Evolutionary conservation across 2,797 vertebrate species (phyloP), one percentile per base, ranked within the genome.

Genomic region (Agapornis canus): DNA sequence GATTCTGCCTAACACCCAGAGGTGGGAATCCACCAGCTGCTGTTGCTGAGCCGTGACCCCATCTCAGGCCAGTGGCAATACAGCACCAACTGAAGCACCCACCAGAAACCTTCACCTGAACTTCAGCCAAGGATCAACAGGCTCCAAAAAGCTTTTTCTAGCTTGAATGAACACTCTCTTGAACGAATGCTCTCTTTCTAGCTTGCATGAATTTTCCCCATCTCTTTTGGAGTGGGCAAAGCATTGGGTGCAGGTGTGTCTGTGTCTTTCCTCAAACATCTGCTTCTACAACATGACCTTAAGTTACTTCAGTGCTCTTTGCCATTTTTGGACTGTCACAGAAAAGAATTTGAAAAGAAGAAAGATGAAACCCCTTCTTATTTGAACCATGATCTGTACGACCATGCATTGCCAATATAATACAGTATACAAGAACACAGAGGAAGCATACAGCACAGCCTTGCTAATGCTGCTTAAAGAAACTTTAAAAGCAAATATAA

Each of bases 371-470:
- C 68, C 18, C 23, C 4, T 49, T 86, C 69, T 64, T 78, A 42
- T 31, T 31, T 68, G 49, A 91, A 61, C 27, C 2, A 0, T 25
- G 66, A 31, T 22, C 27, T 69, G 20, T 35, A 40, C 42, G 78
- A 65, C 17, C 1, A 1, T 14, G 11, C 8, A 45, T 25, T 65
- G 45, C 32, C 20, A n/a, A 2, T 1, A 5, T 3, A 56, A 35
- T 5, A 37, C 5, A 23, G 25, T 5, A 49, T 2, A 5, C 19
- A 40, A 56, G 26, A 65, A 54, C 61, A 60, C 26, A 64, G n/a
- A 64, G 31, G 56, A 66, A 70, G 23, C 31, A 51, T 1, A 14
- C 5, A 77, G 51, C 8, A 54, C 20, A 54, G 35, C 39, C 42
- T 39, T 37, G 43, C 22, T 37, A 51, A 29, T 29, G 25, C 15